phyloP scores from a whole-genome alignment of 2,888 invertebrate genomes.

The Boloria selene region DNA sequence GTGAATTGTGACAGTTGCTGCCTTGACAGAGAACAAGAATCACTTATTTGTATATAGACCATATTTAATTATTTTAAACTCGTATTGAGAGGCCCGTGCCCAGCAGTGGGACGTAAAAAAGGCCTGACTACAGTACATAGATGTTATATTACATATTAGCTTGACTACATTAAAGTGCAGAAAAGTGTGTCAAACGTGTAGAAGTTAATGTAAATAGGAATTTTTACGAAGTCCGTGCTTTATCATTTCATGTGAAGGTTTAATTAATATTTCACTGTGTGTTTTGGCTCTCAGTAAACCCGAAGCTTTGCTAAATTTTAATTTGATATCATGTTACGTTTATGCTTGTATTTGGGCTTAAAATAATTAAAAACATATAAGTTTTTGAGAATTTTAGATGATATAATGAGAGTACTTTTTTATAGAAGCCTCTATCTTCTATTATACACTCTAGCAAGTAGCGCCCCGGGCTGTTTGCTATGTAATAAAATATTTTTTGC shows the following conservation, averaged over 20 bases:
- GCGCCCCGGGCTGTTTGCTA: too few species aligned
- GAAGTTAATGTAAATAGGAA: constrained; percentile 29
- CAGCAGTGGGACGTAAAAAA: too few species aligned
- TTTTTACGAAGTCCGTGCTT: constrained; percentile 56
- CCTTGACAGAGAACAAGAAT: too few species aligned
- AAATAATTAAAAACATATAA: constrained; percentile 32
- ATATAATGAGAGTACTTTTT: too few species aligned
- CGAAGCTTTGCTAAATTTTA: constrained; percentile 50
- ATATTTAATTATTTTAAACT: too few species aligned
- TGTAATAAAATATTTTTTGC: too few species aligned
- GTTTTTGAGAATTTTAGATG: neutral
- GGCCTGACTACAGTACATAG: too few species aligned
- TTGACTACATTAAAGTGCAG: constrained; percentile 7
- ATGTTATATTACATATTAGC: neutral
- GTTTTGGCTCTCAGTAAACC: constrained; percentile 52
- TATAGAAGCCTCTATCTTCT: neutral
- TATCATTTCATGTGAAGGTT: constrained; percentile 54
- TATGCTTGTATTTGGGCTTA: constrained; percentile 22
- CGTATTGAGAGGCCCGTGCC: too few species aligned
- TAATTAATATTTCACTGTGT: constrained; percentile 63
- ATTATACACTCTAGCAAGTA: too few species aligned
- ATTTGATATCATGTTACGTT: constrained; percentile 47
- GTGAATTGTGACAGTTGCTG: too few species aligned
- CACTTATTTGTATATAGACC: too few species aligned
- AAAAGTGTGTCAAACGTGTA: constrained; percentile 2